phyloP scores from a whole-genome alignment of 2,888 invertebrate species.

The Vandiemenella viatica region DNA sequence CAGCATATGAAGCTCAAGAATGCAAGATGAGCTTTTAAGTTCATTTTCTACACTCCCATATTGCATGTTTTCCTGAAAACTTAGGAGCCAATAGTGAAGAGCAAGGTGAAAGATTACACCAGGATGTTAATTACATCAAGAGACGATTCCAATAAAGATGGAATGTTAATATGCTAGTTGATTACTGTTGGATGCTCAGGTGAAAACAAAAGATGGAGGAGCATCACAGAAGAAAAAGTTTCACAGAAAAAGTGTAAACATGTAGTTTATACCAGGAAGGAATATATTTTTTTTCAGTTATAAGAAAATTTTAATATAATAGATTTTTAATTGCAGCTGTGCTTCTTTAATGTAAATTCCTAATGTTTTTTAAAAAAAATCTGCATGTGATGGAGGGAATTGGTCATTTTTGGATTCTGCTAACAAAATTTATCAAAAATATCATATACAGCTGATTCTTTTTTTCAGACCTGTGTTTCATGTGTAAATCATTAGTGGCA shows the following conservation, averaged over 20 bases:
- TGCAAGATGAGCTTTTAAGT: neutral
- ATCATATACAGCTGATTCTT: too few relatives aligned
- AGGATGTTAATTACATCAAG: neutral
- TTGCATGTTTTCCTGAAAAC: neutral
- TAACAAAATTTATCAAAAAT: too few relatives aligned
- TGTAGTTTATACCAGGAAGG: neutral
- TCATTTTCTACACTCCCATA: neutral
- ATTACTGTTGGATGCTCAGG: neutral
- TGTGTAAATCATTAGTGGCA: too few relatives aligned
- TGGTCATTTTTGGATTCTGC: too few relatives aligned
- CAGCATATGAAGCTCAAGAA: neutral
- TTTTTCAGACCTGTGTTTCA: too few relatives aligned
- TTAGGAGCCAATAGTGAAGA: neutral
- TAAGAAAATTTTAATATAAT: neutral
- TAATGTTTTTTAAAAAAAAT: neutral
- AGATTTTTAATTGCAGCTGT: neutral
- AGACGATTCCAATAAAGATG: neutral
- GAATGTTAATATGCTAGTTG: neutral
- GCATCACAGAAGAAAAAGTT: neutral
- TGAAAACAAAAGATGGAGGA: neutral
- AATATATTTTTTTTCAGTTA: neutral
- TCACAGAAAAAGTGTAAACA: neutral
- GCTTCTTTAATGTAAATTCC: neutral
- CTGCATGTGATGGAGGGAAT: neutral
- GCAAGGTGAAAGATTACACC: too few relatives aligned